These are phyloP conservation scores for Heliconius aoede DNA, from an alignment of 2,888 invertebrate genomes.

Conservation along the genomic window DNA sequence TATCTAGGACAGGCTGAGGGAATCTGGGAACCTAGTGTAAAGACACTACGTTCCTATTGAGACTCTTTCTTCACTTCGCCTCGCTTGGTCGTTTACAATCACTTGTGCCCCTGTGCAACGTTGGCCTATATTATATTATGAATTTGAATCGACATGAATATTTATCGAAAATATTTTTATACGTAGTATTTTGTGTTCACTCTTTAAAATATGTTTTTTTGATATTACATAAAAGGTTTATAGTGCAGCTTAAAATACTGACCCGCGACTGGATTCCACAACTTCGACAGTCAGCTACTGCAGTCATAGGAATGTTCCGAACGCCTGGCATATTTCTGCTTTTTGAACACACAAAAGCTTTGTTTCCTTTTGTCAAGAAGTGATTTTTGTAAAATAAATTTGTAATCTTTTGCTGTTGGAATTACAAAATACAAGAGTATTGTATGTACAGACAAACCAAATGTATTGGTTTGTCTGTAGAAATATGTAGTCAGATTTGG, in stretches of 20 bases:
- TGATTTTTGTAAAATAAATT: conserved; percentile 5
- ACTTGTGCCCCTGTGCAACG: too few species aligned
- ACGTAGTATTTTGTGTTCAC: neutral
- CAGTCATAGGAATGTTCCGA: conserved; percentile 54
- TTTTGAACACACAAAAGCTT: conserved; percentile 53
- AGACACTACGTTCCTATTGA: too few species aligned
- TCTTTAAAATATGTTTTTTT: neutral
- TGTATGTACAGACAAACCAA: too few species aligned
- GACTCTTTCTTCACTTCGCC: too few species aligned
- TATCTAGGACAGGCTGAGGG: too few species aligned
- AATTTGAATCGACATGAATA: neutral
- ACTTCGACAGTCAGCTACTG: conserved; percentile 48
- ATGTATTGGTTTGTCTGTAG: neutral
- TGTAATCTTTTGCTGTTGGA: neutral
- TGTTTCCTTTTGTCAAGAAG: conserved; percentile 35
- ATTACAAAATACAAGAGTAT: too few species aligned
- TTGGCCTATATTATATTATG: too few species aligned
- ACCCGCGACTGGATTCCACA: conserved; percentile 55
- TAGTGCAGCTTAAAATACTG: conserved; percentile 26
- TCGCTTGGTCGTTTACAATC: too few species aligned
- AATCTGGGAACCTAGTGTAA: too few species aligned
- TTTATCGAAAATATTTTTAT: neutral
- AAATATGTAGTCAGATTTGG: neutral
- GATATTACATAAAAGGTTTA: conserved; percentile 6
- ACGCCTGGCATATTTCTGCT: conserved; percentile 57